Percentiles rank a stretch among this genome's conserved stretches.
phyloP scores from a whole-genome alignment of 2,113 vertebrate genomes.

The Promerops cafer region DNA sequence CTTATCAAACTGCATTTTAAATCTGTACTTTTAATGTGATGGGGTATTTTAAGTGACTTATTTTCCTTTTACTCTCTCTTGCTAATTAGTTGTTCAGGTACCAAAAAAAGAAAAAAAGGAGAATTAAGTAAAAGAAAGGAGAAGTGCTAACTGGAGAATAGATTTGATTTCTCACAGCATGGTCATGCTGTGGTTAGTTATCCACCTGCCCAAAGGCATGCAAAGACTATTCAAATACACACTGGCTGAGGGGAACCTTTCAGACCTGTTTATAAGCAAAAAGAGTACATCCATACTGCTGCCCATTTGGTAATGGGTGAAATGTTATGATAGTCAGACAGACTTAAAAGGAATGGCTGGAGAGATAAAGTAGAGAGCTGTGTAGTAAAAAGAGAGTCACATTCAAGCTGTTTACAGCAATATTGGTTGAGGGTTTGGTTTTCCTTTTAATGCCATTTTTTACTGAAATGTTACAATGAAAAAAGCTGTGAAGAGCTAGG shows the following conservation, averaged over 20 bases:
- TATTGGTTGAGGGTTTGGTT: background rate
- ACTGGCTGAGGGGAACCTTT: background rate
- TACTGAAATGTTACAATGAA: background rate
- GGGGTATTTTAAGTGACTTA: background rate
- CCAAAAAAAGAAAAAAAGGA: constrained; percentile 24
- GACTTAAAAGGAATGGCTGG: background rate
- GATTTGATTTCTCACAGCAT: background rate
- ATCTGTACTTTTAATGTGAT: constrained; percentile 22
- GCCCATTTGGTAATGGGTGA: background rate
- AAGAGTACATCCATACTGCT: background rate
- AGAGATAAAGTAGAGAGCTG: background rate
- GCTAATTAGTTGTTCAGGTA: constrained; percentile 21
- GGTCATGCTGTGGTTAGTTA: background rate
- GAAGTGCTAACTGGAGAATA: background rate
- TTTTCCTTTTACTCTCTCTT: background rate
- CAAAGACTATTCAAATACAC: background rate
- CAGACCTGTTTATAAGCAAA: background rate
- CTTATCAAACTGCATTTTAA: constrained; percentile 30
- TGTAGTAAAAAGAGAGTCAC: background rate
- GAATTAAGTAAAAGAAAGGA: constrained; percentile 52
- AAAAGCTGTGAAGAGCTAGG: background rate
- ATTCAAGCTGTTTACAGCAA: background rate
- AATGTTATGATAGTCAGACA: background rate
- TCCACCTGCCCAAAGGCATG: background rate
- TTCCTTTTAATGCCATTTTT: background rate